Base-by-base conservation (phyloP, 2,113 vertebrate species). In the Syngnathus typhle region DNA sequence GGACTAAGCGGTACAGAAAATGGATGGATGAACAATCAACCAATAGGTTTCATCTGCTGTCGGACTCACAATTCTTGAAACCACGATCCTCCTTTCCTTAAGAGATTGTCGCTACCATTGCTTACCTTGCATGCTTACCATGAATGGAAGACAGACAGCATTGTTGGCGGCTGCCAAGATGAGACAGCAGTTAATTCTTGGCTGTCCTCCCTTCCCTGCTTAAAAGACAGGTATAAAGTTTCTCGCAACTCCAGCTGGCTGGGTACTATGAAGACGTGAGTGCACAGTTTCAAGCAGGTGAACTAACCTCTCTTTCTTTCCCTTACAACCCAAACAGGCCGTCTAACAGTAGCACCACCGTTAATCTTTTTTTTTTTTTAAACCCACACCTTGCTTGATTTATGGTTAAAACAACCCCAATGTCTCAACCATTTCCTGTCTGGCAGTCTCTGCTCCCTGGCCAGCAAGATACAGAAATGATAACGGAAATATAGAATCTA, bases 101-200 rank as follows among this genome's bases (percentile, higher is more conserved):
- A 84, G 51, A 75, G 63, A 76, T 71, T 70, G 46, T 56, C 67
- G 62, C 51, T 37, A 65, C 71, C 71, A 19, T 70, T 67, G 75
- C 73, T 68, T 66, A 60, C 51, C 64, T 75, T 58, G 79, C 59
- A 72, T 51, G 67, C 77, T 86, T 47, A 64, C 83, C 72, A 76
- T 89, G 89, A 91, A 88, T 83, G 82, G 80, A 86, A 52, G 77
- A 76, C 85, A 91, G 87, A 89, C 85, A 86, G 83, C 80, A 85
- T 86, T 79, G 75, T 80, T 81, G 68, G 81, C 76, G 76, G 80
- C 82, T 88, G 88, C 85, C 88, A 88, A 87, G 84, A 89, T 88
- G 85, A 90, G 80, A 86, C 87, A 88, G 88, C 86, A 88, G 87
- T 91, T 92, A 84, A 87, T 89, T 88, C 89, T 91, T 91, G 90